Conservation (phyloP, 2,113 vertebrate genomes). For the Stigmatopora nigra region DNA sequence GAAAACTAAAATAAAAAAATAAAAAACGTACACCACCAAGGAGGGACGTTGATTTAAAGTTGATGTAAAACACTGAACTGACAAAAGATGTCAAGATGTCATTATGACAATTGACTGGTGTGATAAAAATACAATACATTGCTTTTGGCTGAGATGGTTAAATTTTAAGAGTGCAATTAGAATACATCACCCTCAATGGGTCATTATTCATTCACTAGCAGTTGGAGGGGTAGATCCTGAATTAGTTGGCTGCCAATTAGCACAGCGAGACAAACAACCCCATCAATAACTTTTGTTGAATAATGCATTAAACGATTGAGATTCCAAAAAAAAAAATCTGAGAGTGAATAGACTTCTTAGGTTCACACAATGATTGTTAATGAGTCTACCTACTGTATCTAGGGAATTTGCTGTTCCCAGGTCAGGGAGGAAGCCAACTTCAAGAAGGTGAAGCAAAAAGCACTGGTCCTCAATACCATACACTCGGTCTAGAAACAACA, state of each 20-base stretch:
- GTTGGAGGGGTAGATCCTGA: no score
- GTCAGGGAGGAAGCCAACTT: constrained; percentile 95
- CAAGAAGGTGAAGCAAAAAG: constrained; percentile 89
- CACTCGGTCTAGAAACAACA: constrained; percentile 93
- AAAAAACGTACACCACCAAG: not conserved
- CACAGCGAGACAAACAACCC: no score
- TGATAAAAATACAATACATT: not conserved
- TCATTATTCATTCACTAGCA: no score
- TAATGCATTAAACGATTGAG: not conserved
- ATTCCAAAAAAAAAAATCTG: not conserved
- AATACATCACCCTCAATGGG: no score
- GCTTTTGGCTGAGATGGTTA: not conserved
- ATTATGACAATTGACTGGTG: not conserved
- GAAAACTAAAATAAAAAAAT: not conserved
- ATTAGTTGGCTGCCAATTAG: no score
- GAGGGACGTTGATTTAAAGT: not conserved
- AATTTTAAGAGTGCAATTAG: not conserved
- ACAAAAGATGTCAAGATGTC: not conserved
- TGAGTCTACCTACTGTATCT: constrained; percentile 78
- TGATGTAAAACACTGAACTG: not conserved
- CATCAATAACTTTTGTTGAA: not conserved
- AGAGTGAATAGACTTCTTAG: constrained; percentile 10
- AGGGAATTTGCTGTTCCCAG: constrained; percentile 87
- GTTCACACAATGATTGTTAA: not conserved
- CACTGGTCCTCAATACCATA: constrained; percentile 94